phyloP scores from a whole-genome alignment of 2,797 vertebrate species.

The Lutjanus argentimaculatus region DNA sequence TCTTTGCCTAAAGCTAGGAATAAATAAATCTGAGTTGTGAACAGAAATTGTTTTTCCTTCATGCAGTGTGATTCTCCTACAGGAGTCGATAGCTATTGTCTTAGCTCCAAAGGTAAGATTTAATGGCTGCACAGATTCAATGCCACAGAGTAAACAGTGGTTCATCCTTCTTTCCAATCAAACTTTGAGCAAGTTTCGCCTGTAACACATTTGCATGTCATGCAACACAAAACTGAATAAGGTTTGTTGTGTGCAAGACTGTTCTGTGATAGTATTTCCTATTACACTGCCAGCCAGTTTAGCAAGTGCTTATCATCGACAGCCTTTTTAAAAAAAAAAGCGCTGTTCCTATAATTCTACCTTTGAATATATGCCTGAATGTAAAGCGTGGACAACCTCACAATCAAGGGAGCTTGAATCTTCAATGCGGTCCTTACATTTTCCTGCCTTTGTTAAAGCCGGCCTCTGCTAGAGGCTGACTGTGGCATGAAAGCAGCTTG shows the following conservation, averaged over 20 bases:
- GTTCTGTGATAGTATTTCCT: conserved; percentile 4
- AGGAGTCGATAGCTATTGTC: conserved; percentile 78
- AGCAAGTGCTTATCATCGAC: conserved; percentile 23
- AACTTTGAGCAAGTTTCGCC: conserved; percentile 42
- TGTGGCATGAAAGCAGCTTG: conserved; percentile 49
- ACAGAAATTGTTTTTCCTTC: conserved; percentile 82
- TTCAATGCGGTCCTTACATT: conserved; percentile 25
- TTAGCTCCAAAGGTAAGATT: conserved; percentile 79
- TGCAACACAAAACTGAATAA: conserved; percentile 15
- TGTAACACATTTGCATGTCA: conserved; percentile 34
- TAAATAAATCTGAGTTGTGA: conserved; percentile 85
- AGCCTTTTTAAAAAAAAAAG: conserved; percentile 16
- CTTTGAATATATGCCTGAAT: conserved; percentile 30
- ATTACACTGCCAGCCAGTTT: conserved; percentile 19
- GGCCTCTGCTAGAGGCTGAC: conserved; percentile 39
- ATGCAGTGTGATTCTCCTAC: conserved; percentile 74
- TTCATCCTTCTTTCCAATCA: conserved; percentile 58
- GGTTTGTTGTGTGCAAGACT: background rate
- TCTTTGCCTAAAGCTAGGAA: conserved; percentile 84
- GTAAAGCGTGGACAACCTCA: conserved; percentile 21
- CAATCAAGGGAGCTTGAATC: conserved; percentile 19
- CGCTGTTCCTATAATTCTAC: conserved; percentile 22
- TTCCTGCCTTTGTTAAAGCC: conserved; percentile 52
- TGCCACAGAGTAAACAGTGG: conserved; percentile 50
- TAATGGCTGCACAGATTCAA: conserved; percentile 72